Evolutionary conservation across 2,797 vertebrate species (phyloP).

Genomic region (Hippopotamyrus pictus): DNA sequence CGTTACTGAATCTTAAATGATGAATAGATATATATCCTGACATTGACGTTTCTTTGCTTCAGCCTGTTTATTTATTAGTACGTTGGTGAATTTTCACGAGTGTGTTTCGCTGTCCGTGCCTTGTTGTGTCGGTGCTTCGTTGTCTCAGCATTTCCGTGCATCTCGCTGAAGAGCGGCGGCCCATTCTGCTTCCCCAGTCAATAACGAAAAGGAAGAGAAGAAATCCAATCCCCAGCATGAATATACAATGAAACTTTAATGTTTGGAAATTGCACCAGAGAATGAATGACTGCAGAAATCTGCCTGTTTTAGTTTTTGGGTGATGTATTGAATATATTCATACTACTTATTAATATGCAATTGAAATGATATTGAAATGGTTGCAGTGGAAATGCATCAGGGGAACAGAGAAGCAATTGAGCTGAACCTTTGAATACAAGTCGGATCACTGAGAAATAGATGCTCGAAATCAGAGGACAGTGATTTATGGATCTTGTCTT

Average conservation of each 20-base stretch:
- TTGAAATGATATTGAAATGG: background rate
- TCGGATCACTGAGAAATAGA: background rate
- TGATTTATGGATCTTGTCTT: background rate
- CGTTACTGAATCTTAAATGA: background rate
- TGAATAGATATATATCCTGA: background rate
- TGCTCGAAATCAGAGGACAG: background rate
- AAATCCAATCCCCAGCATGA: background rate
- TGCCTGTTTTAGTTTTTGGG: background rate
- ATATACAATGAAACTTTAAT: background rate
- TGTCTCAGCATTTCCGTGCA: background rate
- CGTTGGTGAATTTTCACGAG: background rate
- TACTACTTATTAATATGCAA: background rate
- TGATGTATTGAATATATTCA: background rate
- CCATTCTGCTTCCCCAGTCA: background rate
- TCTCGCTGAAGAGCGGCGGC: background rate
- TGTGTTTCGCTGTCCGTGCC: background rate
- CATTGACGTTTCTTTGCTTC: background rate
- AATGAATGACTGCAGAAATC: background rate
- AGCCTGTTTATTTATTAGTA: background rate
- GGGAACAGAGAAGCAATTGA: background rate
- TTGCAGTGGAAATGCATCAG: background rate
- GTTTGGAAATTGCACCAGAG: background rate
- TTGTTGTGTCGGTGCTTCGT: background rate
- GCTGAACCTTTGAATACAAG: background rate
- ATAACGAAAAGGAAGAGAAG: background rate